Evolutionary conservation across 1,140 invertebrate species (phyloP).

Genomic region (Anadara kagoshimensis): DNA sequence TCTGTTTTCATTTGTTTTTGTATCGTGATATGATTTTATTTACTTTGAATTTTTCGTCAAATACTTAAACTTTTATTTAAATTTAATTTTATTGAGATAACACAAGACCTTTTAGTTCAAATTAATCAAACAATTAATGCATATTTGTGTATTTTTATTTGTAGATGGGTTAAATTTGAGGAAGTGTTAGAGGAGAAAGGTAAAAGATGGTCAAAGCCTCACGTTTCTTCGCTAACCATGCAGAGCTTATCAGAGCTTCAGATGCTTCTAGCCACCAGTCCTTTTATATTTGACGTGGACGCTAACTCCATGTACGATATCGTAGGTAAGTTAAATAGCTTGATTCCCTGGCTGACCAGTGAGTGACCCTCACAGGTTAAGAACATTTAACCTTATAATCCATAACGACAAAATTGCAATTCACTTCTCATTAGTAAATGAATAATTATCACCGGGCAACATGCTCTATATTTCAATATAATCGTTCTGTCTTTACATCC

Average conservation of each 20-base stretch:
- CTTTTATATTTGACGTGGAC: constrained; percentile 64
- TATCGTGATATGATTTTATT: no score
- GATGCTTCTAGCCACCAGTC: constrained; percentile 60
- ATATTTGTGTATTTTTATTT: neutral
- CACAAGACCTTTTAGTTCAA: neutral
- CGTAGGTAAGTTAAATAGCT: constrained; percentile 45
- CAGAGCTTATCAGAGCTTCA: constrained; percentile 71
- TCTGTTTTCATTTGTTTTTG: neutral
- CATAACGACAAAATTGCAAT: no score
- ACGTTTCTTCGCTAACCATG: constrained; percentile 73
- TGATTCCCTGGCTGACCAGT: no score
- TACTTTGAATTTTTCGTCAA: no score
- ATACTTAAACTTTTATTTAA: no score
- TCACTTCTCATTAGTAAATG: no score
- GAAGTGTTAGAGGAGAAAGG: constrained; percentile 73
- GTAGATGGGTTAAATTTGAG: constrained; percentile 75
- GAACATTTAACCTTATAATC: no score
- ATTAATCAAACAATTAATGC: neutral
- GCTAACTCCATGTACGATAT: constrained; percentile 58
- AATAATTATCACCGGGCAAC: neutral
- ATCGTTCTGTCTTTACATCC: no score
- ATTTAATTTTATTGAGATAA: neutral
- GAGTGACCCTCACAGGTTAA: no score
- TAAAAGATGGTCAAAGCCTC: constrained; percentile 74
- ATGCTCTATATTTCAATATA: no score